Evolutionary conservation across 2,797 vertebrate genomes (phyloP).

Genomic region (Galago senegalensis): DNA sequence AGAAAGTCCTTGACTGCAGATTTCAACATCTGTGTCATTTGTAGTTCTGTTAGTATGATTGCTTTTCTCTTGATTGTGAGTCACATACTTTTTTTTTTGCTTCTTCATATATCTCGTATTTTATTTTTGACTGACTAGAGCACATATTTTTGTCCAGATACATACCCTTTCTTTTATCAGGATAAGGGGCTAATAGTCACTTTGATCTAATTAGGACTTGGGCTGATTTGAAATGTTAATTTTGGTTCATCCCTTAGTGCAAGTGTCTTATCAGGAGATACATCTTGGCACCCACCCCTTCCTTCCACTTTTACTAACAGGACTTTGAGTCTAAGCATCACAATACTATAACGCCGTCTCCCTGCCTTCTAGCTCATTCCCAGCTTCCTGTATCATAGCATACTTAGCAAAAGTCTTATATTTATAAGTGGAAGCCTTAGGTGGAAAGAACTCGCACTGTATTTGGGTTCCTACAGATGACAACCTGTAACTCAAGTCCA

Average conservation of each 20-base stretch:
- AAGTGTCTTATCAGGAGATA: neutral
- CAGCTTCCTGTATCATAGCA: neutral
- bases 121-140: neutral
- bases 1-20: neutral
- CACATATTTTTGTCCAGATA: neutral
- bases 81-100: neutral
- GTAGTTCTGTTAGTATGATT: neutral
- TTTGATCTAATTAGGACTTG: neutral
- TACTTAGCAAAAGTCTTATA: neutral
- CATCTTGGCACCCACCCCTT: no score
- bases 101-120: neutral
- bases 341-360: neutral
- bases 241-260: neutral
- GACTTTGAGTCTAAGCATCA: neutral
- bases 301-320: neutral
- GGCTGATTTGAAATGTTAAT: neutral
- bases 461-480: neutral
- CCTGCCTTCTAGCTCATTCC: neutral
- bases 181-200: neutral
- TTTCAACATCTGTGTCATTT: neutral
- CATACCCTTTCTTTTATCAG: neutral
- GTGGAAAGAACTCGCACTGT: neutral
- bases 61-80: constrained; percentile 22
- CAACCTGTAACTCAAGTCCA: neutral
- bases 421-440: no score